Percentiles rank a stretch among this genome's conserved stretches.
Evolutionary conservation across 2,888 invertebrate species (phyloP).

Genomic region (Chaitophorus viminalis): DNA sequence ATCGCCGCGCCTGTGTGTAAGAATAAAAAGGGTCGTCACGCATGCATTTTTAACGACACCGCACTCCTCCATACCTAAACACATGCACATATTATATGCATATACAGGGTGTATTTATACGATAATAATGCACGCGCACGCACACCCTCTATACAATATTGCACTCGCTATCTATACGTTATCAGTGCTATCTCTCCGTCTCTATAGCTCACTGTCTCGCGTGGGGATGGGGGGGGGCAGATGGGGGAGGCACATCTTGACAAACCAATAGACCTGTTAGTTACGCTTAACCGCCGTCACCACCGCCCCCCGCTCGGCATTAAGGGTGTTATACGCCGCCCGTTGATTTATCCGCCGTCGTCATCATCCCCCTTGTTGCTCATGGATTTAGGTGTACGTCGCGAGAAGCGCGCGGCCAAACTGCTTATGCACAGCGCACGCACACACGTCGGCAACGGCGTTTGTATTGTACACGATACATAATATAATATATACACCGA

Average conservation of each 20-base stretch:
- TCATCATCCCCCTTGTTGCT: constrained; percentile 12
- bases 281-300: constrained; percentile 29
- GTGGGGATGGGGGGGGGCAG: too few relatives aligned
- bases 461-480: too few relatives aligned
- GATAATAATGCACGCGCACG: neutral
- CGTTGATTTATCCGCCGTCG: constrained; percentile 41
- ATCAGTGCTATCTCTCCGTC: too few relatives aligned
- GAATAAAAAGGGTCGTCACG: constrained; percentile 25
- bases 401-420: neutral
- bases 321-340: constrained; percentile 30
- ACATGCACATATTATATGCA: too few relatives aligned
- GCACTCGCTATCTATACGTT: too few relatives aligned
- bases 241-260: too few relatives aligned
- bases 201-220: too few relatives aligned
- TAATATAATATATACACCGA: too few relatives aligned
- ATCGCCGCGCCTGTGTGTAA: too few relatives aligned
- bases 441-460: neutral
- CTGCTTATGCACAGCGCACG: neutral
- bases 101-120: neutral
- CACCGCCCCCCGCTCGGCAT: neutral
- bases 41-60: constrained; percentile 22
- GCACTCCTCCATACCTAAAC: neutral
- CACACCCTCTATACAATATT: too few relatives aligned
- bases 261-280: constrained; percentile 52
- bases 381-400: too few relatives aligned